These are phyloP conservation scores for Temnothorax nylanderi DNA, from an alignment of 1,140 invertebrate species.

Conservation along the genomic window DNA sequence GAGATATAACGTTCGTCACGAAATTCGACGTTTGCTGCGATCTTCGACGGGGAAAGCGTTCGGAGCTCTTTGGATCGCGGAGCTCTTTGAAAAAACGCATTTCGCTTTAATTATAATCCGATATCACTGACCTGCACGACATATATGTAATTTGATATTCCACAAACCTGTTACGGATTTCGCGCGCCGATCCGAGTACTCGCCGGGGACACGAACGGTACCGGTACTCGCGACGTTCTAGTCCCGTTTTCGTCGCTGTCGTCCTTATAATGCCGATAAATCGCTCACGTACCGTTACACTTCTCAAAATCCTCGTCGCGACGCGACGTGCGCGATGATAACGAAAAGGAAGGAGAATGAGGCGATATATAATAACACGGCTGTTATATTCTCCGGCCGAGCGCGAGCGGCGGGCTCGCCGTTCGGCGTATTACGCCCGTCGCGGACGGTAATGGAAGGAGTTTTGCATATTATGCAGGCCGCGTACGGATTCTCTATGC, in stretches of 20 bases:
- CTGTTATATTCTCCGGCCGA: conserved; percentile 59
- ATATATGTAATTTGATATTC: background rate
- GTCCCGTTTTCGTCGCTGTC: background rate
- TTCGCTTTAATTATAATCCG: background rate
- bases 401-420: background rate
- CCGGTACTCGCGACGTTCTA: conserved; percentile 2
- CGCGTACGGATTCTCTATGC: conserved; percentile 82
- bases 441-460: conserved; percentile 79
- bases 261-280: conserved; percentile 17
- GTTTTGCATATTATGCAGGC: conserved; percentile 83
- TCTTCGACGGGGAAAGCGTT: too few species aligned
- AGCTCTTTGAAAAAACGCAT: background rate
- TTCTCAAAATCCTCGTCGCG: conserved; percentile 13
- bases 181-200: background rate
- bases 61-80: background rate
- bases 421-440: conserved; percentile 74
- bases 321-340: background rate
- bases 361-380: conserved; percentile 49
- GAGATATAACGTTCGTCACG: background rate
- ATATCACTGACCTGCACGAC: background rate
- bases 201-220: background rate
- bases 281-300: conserved; percentile 30
- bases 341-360: conserved; percentile 1
- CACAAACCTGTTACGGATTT: background rate
- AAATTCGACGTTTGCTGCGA: background rate